Percentiles rank a stretch among this genome's conserved stretches.
These are phyloP conservation scores for Phasianus colchicus DNA, from an alignment of 2,113 vertebrate genomes.

Conservation along the genomic window DNA sequence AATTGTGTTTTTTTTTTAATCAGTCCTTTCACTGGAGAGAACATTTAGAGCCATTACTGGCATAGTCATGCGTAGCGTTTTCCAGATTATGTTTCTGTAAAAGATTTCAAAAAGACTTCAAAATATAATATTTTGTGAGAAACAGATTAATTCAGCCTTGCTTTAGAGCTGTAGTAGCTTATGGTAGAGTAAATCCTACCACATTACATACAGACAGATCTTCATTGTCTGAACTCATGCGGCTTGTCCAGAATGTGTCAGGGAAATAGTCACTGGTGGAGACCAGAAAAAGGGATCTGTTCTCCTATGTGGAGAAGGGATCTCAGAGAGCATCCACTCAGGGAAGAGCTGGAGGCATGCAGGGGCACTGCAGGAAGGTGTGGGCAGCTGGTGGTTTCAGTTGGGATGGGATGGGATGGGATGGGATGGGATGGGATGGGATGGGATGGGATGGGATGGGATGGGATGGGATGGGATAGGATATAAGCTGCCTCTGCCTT, in stretches of 20 bases:
- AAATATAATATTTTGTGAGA: not conserved
- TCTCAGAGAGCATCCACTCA: not conserved
- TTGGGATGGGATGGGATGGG: not conserved
- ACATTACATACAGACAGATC: not conserved
- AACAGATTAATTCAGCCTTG: not conserved
- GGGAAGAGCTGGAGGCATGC: not conserved
- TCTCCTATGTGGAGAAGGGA: not conserved
- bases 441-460: not conserved
- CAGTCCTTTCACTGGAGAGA: conserved; percentile 26
- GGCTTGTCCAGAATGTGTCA: not conserved
- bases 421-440: not conserved
- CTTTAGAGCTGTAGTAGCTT: not conserved
- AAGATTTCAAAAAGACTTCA: not conserved
- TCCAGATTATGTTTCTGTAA: conserved; percentile 26
- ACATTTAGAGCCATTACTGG: not conserved
- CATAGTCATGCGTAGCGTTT: not conserved
- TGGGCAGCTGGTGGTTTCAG: not conserved
- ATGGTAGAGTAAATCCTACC: not conserved
- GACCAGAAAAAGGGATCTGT: not conserved
- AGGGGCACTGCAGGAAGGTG: not conserved
- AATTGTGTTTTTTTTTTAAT: conserved; percentile 30
- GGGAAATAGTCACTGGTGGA: not conserved
- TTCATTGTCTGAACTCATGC: not conserved
- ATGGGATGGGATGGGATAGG: too few species aligned
- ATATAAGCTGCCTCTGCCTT: not conserved